Conservation (phyloP, 2,113 vertebrate genomes). For the Sinocyclocheilus maitianheensis region DNA sequence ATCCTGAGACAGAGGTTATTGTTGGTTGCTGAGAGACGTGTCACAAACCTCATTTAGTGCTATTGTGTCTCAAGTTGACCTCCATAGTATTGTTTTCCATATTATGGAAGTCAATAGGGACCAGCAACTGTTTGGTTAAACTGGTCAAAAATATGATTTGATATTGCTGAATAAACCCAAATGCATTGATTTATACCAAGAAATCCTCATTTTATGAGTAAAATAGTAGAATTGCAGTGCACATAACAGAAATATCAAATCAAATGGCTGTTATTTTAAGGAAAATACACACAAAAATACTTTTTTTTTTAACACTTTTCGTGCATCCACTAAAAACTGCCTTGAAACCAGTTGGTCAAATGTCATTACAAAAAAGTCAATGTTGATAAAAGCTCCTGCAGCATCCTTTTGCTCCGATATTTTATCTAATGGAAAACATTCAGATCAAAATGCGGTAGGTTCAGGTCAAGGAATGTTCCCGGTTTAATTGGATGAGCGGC, state of each 20-base stretch:
- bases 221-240: background rate
- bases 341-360: background rate
- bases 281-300: too few species aligned
- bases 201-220: too few species aligned
- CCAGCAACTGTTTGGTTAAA: too few species aligned
- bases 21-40: background rate
- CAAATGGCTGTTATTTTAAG: too few species aligned
- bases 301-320: background rate
- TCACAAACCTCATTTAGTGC: constrained; percentile 27
- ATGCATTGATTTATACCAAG: too few species aligned
- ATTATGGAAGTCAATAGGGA: too few species aligned
- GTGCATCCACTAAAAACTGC: background rate
- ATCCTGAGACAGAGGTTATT: constrained; percentile 15
- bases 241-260: constrained; percentile 4
- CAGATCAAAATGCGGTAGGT: too few species aligned
- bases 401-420: background rate
- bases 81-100: too few species aligned
- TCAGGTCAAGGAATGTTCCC: background rate
- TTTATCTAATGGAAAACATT: background rate
- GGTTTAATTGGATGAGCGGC: constrained; percentile 58
- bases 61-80: background rate
- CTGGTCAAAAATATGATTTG: too few species aligned
- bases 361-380: background rate
- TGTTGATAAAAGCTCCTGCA: too few species aligned
- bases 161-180: too few species aligned